Base-by-base conservation (phyloP, 2,113 vertebrate species). In the Centropus bengalensis region DNA sequence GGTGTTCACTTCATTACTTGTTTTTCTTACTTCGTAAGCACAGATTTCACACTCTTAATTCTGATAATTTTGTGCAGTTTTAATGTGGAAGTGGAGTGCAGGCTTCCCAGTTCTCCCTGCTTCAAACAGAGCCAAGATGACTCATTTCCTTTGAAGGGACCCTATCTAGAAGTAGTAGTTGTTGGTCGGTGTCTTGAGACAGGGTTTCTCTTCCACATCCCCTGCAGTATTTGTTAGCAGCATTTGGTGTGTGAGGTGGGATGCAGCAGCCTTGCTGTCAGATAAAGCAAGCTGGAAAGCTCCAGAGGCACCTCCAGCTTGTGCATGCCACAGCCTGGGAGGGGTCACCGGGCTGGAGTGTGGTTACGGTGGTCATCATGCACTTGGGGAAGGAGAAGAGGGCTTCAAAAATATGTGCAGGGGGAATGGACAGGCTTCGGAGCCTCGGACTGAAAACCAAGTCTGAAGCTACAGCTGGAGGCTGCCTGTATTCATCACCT, bases 161-260 rank as follows among this genome's bases (percentile, higher is more conserved):
- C 16, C 18, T 71, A 1, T 51, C 7, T 52, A n/a, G 77, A 67
- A 23, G 1, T 42, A 42, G 12, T n/a, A 15, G 15, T 11, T 28
- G 4, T n/a, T 54, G 44, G 14, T 59, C 12, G 44, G 36, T 73
- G 59, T 86, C 52, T 32, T 2, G 9, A 60, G 58, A 22, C 44
- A n/a, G 55, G 11, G 24, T 82, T 94, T 75, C 21, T 62, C 74
- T 44, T 58, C n/a, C 54, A 8, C 27, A 2, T 62, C 24, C 19
- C n/a, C 69, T 67, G 56, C 66, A 32, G 8, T 6, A 5, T 47
- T 82, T 32, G 4, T 15, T 47, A 10, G 69, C 59, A 58, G 36
- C 14, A 23, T 6, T 7, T 42, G 51, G 19, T 28, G 14, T 0
- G 0, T 15, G 70, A 60, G 23, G 18, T 6, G 8, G 62, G 10